Base-by-base conservation (phyloP, 2,113 vertebrate species). In the Uropsilus gracilis region DNA sequence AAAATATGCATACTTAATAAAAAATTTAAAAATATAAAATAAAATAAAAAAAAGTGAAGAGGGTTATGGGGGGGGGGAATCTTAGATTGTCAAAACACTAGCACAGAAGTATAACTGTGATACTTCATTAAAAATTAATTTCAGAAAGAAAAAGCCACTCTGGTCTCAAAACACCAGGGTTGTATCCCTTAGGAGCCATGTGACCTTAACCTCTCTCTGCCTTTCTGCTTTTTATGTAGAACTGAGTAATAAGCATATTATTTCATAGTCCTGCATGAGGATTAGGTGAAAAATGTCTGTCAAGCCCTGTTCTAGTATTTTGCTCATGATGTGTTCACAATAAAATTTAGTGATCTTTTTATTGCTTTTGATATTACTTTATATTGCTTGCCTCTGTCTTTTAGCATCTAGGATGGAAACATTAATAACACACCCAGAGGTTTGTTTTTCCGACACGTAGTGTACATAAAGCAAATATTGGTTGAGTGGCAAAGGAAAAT, bases 341-440 rank as follows among this genome's bases (percentile, higher is more conserved):
- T 89, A 69, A 26, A 61, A 75, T 64, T 94, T 76, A 53, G 53
- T 59, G 48, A 72, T 72, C 59, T 83, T 73, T 84, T 81, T 48
- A 86, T 77, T 89, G 44, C 75, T 68, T 86, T 93, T 76, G 42
- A 53, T 44, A 59, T 90, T 46, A 61, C 72, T 93, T 91, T 73
- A 48, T 87, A 61, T 80, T 73, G 84, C 72, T 86, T 57, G 48
- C 68, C 82, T 92, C 53, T 86, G 28, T 57, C 72, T 63, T 84
- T 77, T 63, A 92, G 48, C 77, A 77, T 68, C 66, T 63, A 46
- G 55, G 18, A 76, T 32, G 14, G 44, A 72, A 93, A 77, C 2
- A 1, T 66, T 81, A 87, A 66, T 77, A 84, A 77, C 71, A 73
- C 22, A 61, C 12, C 37, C 71, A 46, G 44, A 72, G 57, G 59